Conservation (phyloP, 2,797 vertebrate species). For the Botia kubotai region DNA sequence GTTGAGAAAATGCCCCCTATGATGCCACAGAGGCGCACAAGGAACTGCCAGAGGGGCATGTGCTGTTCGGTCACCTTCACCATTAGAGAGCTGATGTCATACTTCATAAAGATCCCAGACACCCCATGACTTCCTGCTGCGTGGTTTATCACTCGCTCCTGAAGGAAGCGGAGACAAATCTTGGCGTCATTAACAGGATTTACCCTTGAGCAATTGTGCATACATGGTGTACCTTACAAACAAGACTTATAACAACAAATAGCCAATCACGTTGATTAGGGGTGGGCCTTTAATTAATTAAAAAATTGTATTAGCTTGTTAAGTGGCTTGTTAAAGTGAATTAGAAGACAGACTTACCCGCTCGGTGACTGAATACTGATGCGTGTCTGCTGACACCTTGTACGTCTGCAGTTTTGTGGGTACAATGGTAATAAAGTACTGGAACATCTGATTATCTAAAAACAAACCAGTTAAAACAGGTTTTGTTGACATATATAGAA, state of each 20-base stretch:
- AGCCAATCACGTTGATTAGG: not conserved
- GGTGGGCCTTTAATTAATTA: too few species aligned
- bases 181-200: not conserved
- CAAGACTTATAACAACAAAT: not conserved
- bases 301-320: too few species aligned
- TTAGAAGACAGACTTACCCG: slow-evolving; percentile 65
- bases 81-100: slow-evolving; percentile 97
- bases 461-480: not conserved
- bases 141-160: slow-evolving; percentile 96
- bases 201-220: not conserved
- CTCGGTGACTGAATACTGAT: slow-evolving; percentile 82
- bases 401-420: slow-evolving; percentile 96
- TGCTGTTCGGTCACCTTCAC: slow-evolving; percentile 96
- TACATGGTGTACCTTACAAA: not conserved
- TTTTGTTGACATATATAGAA: not conserved
- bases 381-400: slow-evolving; percentile 82
- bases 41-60: slow-evolving; percentile 98
- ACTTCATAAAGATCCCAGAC: slow-evolving; percentile 99
- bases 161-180: slow-evolving; percentile 18
- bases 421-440: slow-evolving; percentile 98
- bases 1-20: slow-evolving; percentile 98
- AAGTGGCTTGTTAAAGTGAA: too few species aligned
- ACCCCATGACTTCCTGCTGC: slow-evolving; percentile 96
- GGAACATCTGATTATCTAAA: slow-evolving; percentile 97
- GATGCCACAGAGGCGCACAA: slow-evolving; percentile 95